phyloP scores from a whole-genome alignment of 2,113 vertebrate genomes.

The Dendropsophus ebraccatus region DNA sequence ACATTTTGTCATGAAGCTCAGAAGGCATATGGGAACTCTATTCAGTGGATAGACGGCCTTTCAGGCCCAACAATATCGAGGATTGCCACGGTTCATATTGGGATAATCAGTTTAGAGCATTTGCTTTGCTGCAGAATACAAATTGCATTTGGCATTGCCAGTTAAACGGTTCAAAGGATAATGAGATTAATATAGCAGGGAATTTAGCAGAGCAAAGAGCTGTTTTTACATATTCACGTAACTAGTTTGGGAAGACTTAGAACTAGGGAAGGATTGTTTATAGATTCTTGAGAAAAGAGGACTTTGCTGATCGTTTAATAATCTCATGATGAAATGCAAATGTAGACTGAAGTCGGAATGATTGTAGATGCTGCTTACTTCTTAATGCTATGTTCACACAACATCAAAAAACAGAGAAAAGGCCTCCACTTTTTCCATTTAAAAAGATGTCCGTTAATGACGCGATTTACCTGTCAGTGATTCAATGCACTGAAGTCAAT shows the following conservation, averaged over 20 bases:
- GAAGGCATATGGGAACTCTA: slow-evolving; percentile 98
- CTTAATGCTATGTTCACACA: neutral
- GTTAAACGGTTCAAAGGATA: slow-evolving; percentile 99
- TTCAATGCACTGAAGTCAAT: too few species aligned
- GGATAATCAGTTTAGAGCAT: slow-evolving; percentile 99
- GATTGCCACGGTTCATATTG: slow-evolving; percentile 98
- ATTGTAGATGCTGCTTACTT: neutral
- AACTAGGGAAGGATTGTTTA: slow-evolving; percentile 15
- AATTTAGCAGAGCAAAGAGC: slow-evolving; percentile 85
- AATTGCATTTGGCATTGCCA: slow-evolving; percentile 98
- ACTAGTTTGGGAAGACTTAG: slow-evolving; percentile 68
- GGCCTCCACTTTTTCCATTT: too few species aligned
- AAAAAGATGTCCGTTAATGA: too few species aligned
- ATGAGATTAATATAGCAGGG: slow-evolving; percentile 99
- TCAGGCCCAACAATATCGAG: slow-evolving; percentile 96
- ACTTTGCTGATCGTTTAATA: neutral
- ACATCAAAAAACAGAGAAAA: too few species aligned
- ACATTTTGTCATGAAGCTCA: slow-evolving; percentile 99
- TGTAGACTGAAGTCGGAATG: neutral
- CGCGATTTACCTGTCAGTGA: too few species aligned
- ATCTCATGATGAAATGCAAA: neutral
- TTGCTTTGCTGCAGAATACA: slow-evolving; percentile 96
- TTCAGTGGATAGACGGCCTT: slow-evolving; percentile 92
- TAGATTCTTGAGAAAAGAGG: neutral
- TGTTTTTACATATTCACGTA: slow-evolving; percentile 77